Evolutionary conservation across 2,888 invertebrate genomes (phyloP), one percentile per base, ranked within the genome.

Genomic region (Idaea dimidiata): DNA sequence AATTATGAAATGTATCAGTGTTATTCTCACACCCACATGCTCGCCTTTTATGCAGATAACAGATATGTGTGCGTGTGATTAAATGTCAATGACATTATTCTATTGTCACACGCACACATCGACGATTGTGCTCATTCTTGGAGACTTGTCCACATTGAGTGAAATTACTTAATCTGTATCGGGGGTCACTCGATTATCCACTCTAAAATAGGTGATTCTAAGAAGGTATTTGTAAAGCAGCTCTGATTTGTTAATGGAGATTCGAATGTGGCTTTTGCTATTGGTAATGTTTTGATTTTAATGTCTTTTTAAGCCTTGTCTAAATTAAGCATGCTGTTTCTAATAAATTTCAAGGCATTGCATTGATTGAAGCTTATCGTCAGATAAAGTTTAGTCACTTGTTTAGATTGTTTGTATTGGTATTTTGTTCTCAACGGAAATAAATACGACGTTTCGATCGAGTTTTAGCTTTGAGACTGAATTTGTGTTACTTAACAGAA

Each of bases 51-150:
- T 59, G 24, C 14, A 43, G 43, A 43, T 43, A 10, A 33, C 17
- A 8, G 17, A 54, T 57, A 16, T 60, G 63, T 62, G 62, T 63
- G 63, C n/a, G 59, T 61, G 33, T 55, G 43, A 32, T 24, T 63
- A 62, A 69, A 71, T 67, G 70, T 71, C 67, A 69, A 67, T 69
- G 70, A 67, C 67, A 67, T 61, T 58, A 57, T 62, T 43, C 60
- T 61, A 62, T 63, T 59, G 61, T 59, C 43, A 43, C 43, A 43
- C 43, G 43, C 43, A 43, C 43, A 43, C 43, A 43, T 43, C 14
- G 43, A 43, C 43, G 14, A 8, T 10, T 43, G 43, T 43, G 43
- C 43, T 10, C 43, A 43, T 43, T 43, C 43, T 43, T 43, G 43
- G 43, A 43, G 43, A 43, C 43, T 43, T 43, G 43, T 43, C 43